phyloP scores from a whole-genome alignment of 2,888 invertebrate species.

The Conchocele bisecta region DNA sequence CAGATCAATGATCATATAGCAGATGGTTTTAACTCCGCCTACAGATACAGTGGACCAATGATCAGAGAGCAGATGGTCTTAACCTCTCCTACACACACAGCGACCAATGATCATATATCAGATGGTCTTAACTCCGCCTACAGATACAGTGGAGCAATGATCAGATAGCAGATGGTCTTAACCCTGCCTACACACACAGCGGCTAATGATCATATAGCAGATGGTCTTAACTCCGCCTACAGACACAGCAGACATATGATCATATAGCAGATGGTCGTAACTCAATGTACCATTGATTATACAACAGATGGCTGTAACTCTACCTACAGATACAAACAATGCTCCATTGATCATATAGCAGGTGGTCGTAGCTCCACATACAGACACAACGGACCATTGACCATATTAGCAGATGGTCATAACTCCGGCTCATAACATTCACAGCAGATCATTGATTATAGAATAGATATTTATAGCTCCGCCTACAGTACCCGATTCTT shows the following conservation, averaged over 20 bases:
- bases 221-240: background rate
- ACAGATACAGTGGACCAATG: background rate
- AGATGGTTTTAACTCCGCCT: background rate
- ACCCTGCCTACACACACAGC: slow-evolving; percentile 65
- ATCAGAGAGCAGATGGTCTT: background rate
- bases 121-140: too few species aligned
- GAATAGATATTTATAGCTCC: too few species aligned
- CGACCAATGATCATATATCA: too few species aligned
- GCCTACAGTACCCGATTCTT: too few species aligned
- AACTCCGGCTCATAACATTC: background rate
- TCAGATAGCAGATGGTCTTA: too few species aligned
- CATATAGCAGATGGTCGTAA: background rate
- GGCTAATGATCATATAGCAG: background rate
- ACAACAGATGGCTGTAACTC: too few species aligned
- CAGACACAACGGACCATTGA: slow-evolving; percentile 12
- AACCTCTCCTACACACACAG: too few species aligned
- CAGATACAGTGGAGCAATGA: too few species aligned
- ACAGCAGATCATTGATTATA: background rate
- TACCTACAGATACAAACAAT: too few species aligned
- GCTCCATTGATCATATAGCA: too few species aligned
- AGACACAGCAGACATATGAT: background rate
- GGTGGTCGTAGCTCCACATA: slow-evolving; percentile 76
- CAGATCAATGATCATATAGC: background rate
- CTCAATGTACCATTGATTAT: too few species aligned
- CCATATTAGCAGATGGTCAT: background rate